Base-by-base conservation (phyloP, 1,140 invertebrate genomes). In the Caerostris darwini region DNA sequence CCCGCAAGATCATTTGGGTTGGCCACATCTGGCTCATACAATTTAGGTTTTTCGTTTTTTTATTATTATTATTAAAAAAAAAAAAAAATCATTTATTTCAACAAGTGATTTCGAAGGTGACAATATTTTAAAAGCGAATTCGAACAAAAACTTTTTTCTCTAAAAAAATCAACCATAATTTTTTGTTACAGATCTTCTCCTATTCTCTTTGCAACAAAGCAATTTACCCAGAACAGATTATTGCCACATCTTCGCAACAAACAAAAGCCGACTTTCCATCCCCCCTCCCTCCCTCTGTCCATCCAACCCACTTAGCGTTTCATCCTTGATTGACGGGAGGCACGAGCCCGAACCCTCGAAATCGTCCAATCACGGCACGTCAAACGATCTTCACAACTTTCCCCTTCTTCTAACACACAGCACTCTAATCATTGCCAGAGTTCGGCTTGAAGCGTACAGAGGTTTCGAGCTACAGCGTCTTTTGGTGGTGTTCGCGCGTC, bases 241-340 rank as follows among this genome's bases (percentile, higher is more conserved):
- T 12, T 50, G 17, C 54, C 57, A 57, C 5, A 17, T 3, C 54
- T n/a, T n/a, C 7, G 14, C 14, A 17, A 85, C 17, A 85, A 57
- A 56, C 10, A 85, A 58, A 67, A 57, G n/a, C 5, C 57, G n/a
- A n/a, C 54, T 12, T n/a, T n/a, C 56, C 58, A 17, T 57, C 17
- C 7, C 3, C 19, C 54, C 58, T 19, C 69, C 69, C 61, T 67
- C 69, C 67, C 67, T 34, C 12, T 34, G 12, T 19, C 69, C 34
- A 14, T 77, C 82, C 77, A 56, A 82, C 82, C 56, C 82, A 83
- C 82, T 83, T 58, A 83, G 5, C 86, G 59, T 12, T 64, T 88
- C 58, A 64, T 50, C 12, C 57, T 54, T 88, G 86, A 88, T 88
- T 88, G 86, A 88, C 86, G 86, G 58, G 59, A 12, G 86, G 86